Percentiles rank a stretch among this genome's conserved stretches.
Conservation (phyloP, 2,888 invertebrate genomes). For the Belgica antarctica region DNA sequence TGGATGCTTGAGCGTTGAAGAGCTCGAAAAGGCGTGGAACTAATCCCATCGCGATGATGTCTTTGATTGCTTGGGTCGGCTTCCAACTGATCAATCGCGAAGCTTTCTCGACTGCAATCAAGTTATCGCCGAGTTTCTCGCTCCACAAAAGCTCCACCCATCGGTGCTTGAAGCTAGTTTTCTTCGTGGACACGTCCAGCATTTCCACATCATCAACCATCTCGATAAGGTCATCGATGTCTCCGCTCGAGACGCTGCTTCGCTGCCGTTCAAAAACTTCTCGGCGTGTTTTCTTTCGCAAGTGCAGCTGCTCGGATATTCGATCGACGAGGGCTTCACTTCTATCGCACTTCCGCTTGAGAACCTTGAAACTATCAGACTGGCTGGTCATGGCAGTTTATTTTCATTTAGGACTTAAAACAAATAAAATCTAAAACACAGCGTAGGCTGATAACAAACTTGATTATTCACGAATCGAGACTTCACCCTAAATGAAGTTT, state of each 20-base stretch:
- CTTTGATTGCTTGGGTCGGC: not conserved
- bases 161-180: not conserved
- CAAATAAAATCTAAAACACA: too few relatives aligned
- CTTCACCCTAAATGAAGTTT: too few relatives aligned
- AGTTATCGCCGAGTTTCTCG: not conserved
- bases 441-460: too few relatives aligned
- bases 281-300: not conserved
- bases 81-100: not conserved
- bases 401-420: too few relatives aligned
- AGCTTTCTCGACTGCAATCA: not conserved
- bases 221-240: not conserved
- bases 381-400: too few relatives aligned
- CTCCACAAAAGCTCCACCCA: not conserved
- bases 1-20: not conserved
- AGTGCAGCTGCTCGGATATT: too few relatives aligned
- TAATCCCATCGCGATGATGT: not conserved
- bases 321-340: too few relatives aligned
- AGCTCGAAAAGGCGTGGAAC: not conserved
- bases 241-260: not conserved
- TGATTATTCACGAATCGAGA: too few relatives aligned
- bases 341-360: too few relatives aligned
- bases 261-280: not conserved
- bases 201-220: not conserved
- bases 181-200: not conserved
- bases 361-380: too few relatives aligned